Base-by-base conservation (phyloP, 1,140 invertebrate species). In the Littorina saxatilis region DNA sequence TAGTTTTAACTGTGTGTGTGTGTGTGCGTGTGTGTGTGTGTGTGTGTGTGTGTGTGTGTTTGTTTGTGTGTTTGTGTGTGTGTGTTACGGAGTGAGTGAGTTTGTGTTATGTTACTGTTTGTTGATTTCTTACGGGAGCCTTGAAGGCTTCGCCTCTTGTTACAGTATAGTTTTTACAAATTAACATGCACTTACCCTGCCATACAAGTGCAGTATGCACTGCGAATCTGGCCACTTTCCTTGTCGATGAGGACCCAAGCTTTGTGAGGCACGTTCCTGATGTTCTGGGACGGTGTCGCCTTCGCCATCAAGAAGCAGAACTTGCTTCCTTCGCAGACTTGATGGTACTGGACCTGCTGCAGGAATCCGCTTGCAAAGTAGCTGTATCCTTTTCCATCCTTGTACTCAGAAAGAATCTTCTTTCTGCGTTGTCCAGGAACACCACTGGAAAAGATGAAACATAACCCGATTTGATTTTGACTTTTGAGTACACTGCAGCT, bases 341-440 rank as follows among this genome's bases (percentile, higher is more conserved):
- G 43, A 73, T 84, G 74, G n/a, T 52, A 17, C 63, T 63, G 79
- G 20, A 81, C 55, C 47, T 76, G 70, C 50, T 82, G 55, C 9
- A 84, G 52, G 74, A 79, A 84, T 50, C 63, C 58, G 40, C 74
- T 40, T 13, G 47, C 68, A 79, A 82, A 84, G 52, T 84, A 81
- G 9, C 80, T 43, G 52, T 79, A 79, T 17, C 74, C 83, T 40
- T 84, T 81, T n/a, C 80, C 80, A 17, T 37, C 73, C 43, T 84
- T 84, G 52, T 84, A 84, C n/a, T 79, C 75, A 61, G 50, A 13
- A 23, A 52, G 50, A 52, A 52, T 11, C 50, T 52, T 11, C 23
- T 23, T 52, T 23, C 50, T 52, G 50, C 50, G 50, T 52, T 52
- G 11, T 11, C 50, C 23, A 23, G 11, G 11, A 52, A 23, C 50